Evolutionary conservation across 2,113 vertebrate genomes (phyloP).

Genomic region (Sorex araneus): DNA sequence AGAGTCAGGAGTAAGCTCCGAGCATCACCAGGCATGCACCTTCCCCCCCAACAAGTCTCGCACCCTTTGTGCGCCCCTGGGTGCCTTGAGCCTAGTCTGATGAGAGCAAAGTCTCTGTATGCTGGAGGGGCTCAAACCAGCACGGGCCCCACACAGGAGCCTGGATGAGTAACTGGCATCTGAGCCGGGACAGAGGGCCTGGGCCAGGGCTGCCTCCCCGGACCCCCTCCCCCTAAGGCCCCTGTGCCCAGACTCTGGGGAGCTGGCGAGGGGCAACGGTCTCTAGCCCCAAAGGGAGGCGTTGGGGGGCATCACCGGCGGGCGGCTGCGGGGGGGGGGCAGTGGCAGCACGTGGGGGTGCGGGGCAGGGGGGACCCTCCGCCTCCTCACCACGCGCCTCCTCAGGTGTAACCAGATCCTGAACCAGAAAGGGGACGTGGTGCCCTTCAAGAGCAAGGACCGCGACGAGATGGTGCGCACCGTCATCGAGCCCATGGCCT

Average conservation of each 20-base stretch:
- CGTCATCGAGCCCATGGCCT: conserved; percentile 98
- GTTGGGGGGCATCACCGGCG: no score
- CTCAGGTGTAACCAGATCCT: conserved; percentile 95
- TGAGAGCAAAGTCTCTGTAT: not conserved
- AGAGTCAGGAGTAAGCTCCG: no score
- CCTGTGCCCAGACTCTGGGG: not conserved
- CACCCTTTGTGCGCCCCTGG: not conserved
- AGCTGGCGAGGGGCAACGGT: not conserved
- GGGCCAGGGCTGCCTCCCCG: not conserved
- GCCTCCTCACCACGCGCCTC: conserved; percentile 27
- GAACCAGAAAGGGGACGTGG: conserved; percentile 90
- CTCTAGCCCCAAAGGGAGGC: no score
- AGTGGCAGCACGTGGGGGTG: no score
- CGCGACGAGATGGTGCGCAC: conserved; percentile 96
- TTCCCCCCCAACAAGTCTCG: no score
- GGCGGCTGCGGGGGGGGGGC: no score
- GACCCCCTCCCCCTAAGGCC: not conserved
- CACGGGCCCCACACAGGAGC: not conserved
- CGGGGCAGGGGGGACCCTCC: not conserved
- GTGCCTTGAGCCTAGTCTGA: not conserved
- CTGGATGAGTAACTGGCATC: not conserved
- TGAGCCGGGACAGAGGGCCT: not conserved
- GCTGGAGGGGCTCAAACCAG: conserved; percentile 16
- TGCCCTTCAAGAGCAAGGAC: conserved; percentile 94
- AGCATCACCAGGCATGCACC: no score